Evolutionary conservation across 2,113 vertebrate genomes (phyloP), one percentile per base, ranked within the genome.

Genomic region (Acrocephalus arundinaceus): DNA sequence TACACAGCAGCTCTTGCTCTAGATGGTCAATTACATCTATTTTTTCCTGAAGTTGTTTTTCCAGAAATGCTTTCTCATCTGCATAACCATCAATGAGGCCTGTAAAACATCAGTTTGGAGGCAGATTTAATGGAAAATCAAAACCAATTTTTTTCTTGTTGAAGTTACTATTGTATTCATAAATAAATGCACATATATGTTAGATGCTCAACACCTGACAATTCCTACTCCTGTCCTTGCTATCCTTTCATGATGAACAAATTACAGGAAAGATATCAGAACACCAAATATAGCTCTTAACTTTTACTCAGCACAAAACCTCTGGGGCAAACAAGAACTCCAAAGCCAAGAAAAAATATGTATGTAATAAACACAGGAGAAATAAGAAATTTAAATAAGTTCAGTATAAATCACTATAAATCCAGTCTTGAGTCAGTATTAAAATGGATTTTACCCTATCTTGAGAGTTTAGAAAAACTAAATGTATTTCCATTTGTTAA

Each of bases 11-110:
- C 61, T 98, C 98, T 96, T 98, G 98, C 73, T 98, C 97, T 95
- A 98, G 97, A 77, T 97, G 98, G 90, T 97, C 98, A 95, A 98
- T 97, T 51, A 97, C 59, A 70, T 98, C 97, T 80, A 57, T 85
- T 97, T 98, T 98, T 95, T 98, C 98, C 92, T 98, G 98, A 58
- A 99, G 97, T 52, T 98, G 98, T 77, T 98, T 98, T 98, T 99
- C 99, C 97, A 99, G 94, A 43, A 96, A 95, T 9, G 97, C 97
- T 94, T 98, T 99, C 96, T 99, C 99, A 80, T 98, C 99, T 35
- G 98, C 98, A 96, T 99, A 99, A 57, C 99, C 98, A 97, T 99
- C 99, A 96, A 99, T 98, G 95, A 99, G 82, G 92, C 98, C 99
- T 99, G 77, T 46, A 87, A 72, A 68, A 96, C 19, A 96, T 33